Percentiles rank a stretch among this genome's conserved stretches.
These are phyloP conservation scores for Apis florea DNA, from an alignment of 1,140 invertebrate genomes.

Conservation along the genomic window DNA sequence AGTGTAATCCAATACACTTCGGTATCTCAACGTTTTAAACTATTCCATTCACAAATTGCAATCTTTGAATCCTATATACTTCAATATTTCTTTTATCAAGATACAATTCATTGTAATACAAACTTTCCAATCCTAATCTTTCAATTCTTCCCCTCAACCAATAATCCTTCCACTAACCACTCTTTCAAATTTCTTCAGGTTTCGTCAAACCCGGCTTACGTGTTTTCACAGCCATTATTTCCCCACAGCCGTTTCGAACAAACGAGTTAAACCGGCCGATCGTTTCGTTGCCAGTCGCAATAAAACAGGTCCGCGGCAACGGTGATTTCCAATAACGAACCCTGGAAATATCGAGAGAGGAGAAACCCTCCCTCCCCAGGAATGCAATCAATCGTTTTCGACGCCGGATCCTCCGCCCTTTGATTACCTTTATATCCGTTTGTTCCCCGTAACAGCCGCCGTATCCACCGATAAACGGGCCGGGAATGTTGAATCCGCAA, in stretches of 20 bases:
- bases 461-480: conserved; percentile 31
- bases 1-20: too few species aligned
- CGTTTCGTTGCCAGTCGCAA: conserved; percentile 28
- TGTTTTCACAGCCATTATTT: conserved; percentile 8
- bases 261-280: conserved; percentile 29
- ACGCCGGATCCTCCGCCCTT: conserved; percentile 42
- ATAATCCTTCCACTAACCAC: background rate
- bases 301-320: conserved; percentile 30
- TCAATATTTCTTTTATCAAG: too few species aligned
- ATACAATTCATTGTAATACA: too few species aligned
- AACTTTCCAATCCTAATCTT: too few species aligned
- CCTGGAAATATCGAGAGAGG: conserved; percentile 36
- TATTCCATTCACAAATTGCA: too few species aligned
- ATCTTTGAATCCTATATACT: too few species aligned
- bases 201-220: too few species aligned
- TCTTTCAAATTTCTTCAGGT: background rate
- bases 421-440: conserved; percentile 50
- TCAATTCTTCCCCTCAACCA: background rate
- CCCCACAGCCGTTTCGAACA: background rate
- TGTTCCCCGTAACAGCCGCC: conserved; percentile 28
- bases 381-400: conserved; percentile 48
- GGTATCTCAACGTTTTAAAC: too few species aligned
- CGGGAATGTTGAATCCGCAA: conserved; percentile 49
- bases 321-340: conserved; percentile 52
- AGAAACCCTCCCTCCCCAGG: conserved; percentile 10